Conservation (phyloP, 2,797 vertebrate genomes). For the Trematomus bernacchii region DNA sequence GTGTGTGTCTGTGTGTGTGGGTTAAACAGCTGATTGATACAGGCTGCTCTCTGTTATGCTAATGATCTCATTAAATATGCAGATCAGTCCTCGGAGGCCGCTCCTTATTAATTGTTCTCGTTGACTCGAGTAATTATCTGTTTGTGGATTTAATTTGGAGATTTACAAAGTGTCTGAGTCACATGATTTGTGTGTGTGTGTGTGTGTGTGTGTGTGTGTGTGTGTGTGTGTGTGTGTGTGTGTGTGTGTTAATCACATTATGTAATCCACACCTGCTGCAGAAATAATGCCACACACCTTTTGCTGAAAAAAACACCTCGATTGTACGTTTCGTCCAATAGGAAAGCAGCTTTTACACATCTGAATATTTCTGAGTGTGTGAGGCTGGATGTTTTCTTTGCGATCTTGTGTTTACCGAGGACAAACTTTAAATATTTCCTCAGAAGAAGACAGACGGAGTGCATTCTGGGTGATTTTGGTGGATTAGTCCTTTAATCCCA, state of each 20-base stretch:
- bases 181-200: not conserved
- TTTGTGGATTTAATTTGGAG: slow-evolving; percentile 73
- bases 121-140: slow-evolving; percentile 77
- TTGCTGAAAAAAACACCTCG: too few species aligned
- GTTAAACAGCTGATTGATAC: too few species aligned
- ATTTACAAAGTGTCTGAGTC: slow-evolving; percentile 44
- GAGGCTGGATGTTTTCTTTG: too few species aligned
- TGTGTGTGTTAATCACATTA: not conserved
- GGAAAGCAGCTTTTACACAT: too few species aligned
- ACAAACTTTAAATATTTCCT: too few species aligned
- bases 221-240: not conserved
- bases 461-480: slow-evolving; percentile 10
- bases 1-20: too few species aligned
- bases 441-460: slow-evolving; percentile 28
- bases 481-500: slow-evolving; percentile 49
- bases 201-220: not conserved
- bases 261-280: too few species aligned
- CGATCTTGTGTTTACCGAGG: too few species aligned
- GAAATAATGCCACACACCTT: too few species aligned
- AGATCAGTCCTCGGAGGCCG: slow-evolving; percentile 63
- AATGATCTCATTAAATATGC: slow-evolving; percentile 72
- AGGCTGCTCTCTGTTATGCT: slow-evolving; percentile 61
- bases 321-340: too few species aligned
- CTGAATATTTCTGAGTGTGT: not conserved
- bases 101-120: slow-evolving; percentile 70